Evolutionary conservation across 2,113 vertebrate genomes (phyloP).

Genomic region (Tonatia bakeri): DNA sequence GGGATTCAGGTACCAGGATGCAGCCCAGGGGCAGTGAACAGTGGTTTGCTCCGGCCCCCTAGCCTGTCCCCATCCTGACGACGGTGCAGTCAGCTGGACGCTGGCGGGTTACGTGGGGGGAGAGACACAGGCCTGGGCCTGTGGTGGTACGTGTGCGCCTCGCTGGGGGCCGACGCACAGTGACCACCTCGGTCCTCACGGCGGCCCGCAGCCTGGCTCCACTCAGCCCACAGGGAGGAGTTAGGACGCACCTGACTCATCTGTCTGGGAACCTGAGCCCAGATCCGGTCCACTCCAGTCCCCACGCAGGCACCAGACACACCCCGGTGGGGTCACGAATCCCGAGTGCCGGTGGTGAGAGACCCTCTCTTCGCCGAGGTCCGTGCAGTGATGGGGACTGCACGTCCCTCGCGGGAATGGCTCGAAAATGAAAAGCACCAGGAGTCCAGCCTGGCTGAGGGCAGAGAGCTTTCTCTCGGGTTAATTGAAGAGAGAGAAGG

Average conservation of each 20-base stretch:
- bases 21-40: neutral
- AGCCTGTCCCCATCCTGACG: fast-evolving
- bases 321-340: fast-evolving
- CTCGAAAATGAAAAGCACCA: neutral
- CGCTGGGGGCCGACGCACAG: too few species aligned
- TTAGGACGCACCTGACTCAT: too few species aligned
- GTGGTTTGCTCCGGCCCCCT: too few species aligned
- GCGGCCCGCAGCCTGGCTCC: too few species aligned
- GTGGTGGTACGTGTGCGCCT: fast-evolving
- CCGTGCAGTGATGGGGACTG: neutral
- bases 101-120: neutral
- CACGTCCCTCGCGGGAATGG: fast-evolving
- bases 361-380: neutral
- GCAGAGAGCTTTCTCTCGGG: neutral
- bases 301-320: fast-evolving
- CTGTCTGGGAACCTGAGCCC: fast-evolving
- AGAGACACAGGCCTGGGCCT: too few species aligned
- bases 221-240: neutral
- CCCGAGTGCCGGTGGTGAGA: neutral
- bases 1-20: too few species aligned
- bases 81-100: neutral
- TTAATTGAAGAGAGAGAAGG: neutral
- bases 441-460: neutral
- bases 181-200: too few species aligned
- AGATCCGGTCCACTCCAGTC: neutral